Base-by-base conservation (phyloP, 2,113 vertebrate species). In the Pionites leucogaster region DNA sequence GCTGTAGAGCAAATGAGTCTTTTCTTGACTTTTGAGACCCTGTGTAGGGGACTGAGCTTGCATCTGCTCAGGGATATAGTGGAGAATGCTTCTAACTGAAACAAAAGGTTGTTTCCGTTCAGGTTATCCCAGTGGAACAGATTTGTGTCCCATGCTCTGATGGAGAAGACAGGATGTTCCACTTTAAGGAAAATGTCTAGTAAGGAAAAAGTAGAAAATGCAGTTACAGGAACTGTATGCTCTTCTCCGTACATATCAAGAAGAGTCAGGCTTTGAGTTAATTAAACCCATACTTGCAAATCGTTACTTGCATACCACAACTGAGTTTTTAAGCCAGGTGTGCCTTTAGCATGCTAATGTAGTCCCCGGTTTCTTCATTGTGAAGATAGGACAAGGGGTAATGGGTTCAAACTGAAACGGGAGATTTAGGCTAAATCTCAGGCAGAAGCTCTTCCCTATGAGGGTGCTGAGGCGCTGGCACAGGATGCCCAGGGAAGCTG, bases 31-130 rank as follows among this genome's bases (percentile, higher is more conserved):
- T 24, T 17, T 42, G 47, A 91, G 44, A 62, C 13, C 29, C 71
- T 90, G 67, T 95, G 22, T 89, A 96, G 77, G 91, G 92, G 29
- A 71, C 90, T 82, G 93, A 96, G 94, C 33, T 95, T 90, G 77
- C 80, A 88, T 94, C 87, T 95, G 81, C 91, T 86, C 91, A 94
- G 86, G 14, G 90, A n/a, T 82, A 57, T 74, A 81, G 80, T 9
- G 33, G 44, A 79, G 53, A 52, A 47, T 14, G 13, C 80, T 95
- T 92, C 25, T 74, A 62, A 67, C 59, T 53, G 68, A 94, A 91
- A 64, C 63, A 69, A 94, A 90, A 42, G 22, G 37, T 94, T 13
- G 5, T 93, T 94, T 41, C 64, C 2, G 9, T 92, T 96, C 31
- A 52, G 41, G 69, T 20, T 35, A 37, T 57, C 52, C 31, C 57